Base-by-base conservation (phyloP, 2,888 invertebrate genomes). In the Aphidius colemani region DNA sequence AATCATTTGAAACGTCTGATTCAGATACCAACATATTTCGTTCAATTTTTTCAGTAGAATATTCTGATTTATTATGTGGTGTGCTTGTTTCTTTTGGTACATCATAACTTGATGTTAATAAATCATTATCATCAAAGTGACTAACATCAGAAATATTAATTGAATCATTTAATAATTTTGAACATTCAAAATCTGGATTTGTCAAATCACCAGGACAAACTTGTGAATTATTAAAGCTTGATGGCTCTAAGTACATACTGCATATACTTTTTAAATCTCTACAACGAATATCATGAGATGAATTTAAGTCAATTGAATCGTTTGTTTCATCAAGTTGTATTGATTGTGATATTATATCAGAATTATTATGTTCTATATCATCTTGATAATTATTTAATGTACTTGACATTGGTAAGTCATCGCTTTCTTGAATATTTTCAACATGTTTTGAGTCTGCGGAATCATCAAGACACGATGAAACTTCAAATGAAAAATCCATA, bases 71-170 rank as follows among this genome's bases (percentile, higher is more conserved):
- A 40, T 55, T 48, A 13, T 58, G 9, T 53, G 77, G 76, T 7
- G 77, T 76, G 66, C 77, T 77, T 49, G 75, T 73, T 30, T 67
- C 74, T 48, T 70, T 67, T 40, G 76, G 76, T 13, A 55, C 40
- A 56, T 51, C 61, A 55, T 43, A n/a, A 55, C 43, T 55, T n/a
- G 39, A 9, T 10, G 43, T 43, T 41, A 43, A 55, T 7, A 43
- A 11, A 11, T 55, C 55, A 11, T 13, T 11, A 55, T 7, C 6
- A 40, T 7, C 8, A 51, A 30, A 2, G 0, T 51, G 3, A 39
- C 39, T 7, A 7, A 39, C 10, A 8, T 9, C 39, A 18, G 39
- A 30, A 6, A n/a, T 2, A 7, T 9, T 7, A 10, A 45, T 45
- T 1, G 9, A 53, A 18, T 11, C 39, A 6, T 45, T 45, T n/a